Conservation (phyloP, 2,113 vertebrate species). For the Cariama cristata region DNA sequence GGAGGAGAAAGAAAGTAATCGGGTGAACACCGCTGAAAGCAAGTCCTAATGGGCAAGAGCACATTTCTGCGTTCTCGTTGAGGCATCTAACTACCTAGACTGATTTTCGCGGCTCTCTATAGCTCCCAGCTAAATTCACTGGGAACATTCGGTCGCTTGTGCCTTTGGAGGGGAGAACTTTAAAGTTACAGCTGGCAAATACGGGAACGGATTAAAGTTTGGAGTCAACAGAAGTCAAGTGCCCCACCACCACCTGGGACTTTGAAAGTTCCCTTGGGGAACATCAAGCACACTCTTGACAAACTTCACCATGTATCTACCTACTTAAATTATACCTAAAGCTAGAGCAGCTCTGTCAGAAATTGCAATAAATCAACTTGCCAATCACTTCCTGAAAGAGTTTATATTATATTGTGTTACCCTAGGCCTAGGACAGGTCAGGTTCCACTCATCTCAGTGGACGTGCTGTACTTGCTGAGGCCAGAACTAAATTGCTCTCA, state of each 20-base stretch:
- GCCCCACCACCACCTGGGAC: rapidly evolving
- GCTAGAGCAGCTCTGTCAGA: background rate
- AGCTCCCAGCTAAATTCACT: background rate
- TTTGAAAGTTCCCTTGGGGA: background rate
- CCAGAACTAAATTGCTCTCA: background rate
- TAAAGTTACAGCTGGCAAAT: background rate
- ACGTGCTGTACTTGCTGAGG: background rate
- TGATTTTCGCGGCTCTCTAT: background rate
- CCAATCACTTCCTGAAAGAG: background rate
- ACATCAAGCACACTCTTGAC: background rate
- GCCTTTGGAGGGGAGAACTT: background rate
- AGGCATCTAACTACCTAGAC: background rate
- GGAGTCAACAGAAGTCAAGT: background rate
- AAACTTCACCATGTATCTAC: background rate
- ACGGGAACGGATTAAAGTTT: background rate
- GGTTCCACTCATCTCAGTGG: background rate
- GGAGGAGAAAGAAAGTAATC: background rate
- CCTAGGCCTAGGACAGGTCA: background rate
- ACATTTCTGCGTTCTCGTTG: background rate
- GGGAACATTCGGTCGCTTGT: background rate
- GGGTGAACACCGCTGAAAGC: background rate
- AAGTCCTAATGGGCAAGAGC: background rate
- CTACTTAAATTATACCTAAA: background rate
- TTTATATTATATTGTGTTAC: rapidly evolving
- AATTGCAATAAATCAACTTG: background rate